phyloP scores from a whole-genome alignment of 1,140 invertebrate species.

The Ericerus pela region DNA sequence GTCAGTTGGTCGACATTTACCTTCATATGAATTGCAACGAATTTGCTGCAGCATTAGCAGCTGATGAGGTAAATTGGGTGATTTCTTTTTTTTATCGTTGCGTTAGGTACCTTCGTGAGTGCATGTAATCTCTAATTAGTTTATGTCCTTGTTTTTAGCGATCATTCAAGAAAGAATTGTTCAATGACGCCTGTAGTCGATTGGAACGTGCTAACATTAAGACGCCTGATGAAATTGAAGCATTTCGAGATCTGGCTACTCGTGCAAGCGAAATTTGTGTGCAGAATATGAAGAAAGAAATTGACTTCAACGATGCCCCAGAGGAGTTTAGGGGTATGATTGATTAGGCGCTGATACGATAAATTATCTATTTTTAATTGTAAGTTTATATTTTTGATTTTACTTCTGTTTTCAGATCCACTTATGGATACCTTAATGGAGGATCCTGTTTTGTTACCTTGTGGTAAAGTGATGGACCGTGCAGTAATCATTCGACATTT shows the following conservation, averaged over 20 bases:
- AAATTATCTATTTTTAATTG: too few relatives aligned
- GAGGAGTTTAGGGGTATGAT: slow-evolving; percentile 74
- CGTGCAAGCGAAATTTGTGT: slow-evolving; percentile 64
- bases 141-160: slow-evolving; percentile 42
- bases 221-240: slow-evolving; percentile 61
- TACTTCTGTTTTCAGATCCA: slow-evolving; percentile 71
- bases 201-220: slow-evolving; percentile 71
- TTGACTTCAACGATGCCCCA: slow-evolving; percentile 88
- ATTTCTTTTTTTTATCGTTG: slow-evolving; percentile 15
- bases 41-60: slow-evolving; percentile 76
- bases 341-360: too few relatives aligned
- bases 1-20: slow-evolving; percentile 91
- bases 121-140: too few relatives aligned
- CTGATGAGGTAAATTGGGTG: slow-evolving; percentile 53
- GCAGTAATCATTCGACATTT: slow-evolving; percentile 86
- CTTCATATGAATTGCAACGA: slow-evolving; percentile 83
- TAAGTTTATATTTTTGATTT: too few relatives aligned
- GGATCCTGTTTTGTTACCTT: slow-evolving; percentile 81
- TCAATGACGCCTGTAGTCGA: slow-evolving; percentile 70
- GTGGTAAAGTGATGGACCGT: slow-evolving; percentile 85
- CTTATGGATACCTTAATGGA: slow-evolving; percentile 96
- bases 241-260: slow-evolving; percentile 62
- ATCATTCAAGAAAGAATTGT: slow-evolving; percentile 82
- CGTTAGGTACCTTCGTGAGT: not conserved
- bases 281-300: slow-evolving; percentile 69